Conservation (phyloP, 2,797 vertebrate species). For the Cyprinodon diabolis region DNA sequence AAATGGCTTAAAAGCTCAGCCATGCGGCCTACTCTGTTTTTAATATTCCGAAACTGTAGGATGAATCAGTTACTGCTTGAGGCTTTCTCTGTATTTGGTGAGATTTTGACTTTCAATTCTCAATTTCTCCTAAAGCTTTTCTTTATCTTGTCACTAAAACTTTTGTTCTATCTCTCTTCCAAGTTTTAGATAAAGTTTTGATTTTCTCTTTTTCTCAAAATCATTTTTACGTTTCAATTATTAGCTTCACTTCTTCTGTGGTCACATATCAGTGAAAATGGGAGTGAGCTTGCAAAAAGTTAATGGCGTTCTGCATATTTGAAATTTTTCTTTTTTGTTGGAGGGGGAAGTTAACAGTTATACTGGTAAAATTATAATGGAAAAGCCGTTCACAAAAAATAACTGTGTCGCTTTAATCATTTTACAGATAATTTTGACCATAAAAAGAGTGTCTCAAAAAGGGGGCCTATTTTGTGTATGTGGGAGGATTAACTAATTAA, state of each 20-base stretch:
- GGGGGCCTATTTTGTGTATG: conserved; percentile 12
- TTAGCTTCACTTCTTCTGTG: conserved; percentile 14
- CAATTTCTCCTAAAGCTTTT: background rate
- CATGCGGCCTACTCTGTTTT: background rate
- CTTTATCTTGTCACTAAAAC: background rate
- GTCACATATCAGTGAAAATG: conserved; percentile 20
- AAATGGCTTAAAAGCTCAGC: background rate
- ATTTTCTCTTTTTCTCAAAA: background rate
- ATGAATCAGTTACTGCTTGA: background rate
- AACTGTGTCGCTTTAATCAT: conserved; percentile 28
- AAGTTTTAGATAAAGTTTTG: conserved; percentile 5
- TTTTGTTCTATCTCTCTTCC: background rate
- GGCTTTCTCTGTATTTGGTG: background rate
- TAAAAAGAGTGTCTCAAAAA: conserved; percentile 37
- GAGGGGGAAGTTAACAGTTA: conserved; percentile 21
- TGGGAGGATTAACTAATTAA: conserved; percentile 27
- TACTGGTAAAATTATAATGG: conserved; percentile 18
- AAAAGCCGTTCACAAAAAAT: conserved; percentile 27
- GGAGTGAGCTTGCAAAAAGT: conserved; percentile 28
- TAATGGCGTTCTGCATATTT: conserved; percentile 29
- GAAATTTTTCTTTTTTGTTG: conserved; percentile 12
- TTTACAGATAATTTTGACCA: conserved; percentile 27
- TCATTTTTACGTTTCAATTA: conserved; percentile 23
- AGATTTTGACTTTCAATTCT: conserved; percentile 7
- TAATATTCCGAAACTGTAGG: background rate